Evolutionary conservation across 35 echinoderm and acorn worm genomes (phyloP), one percentile per base, ranked within the genome.

Genomic region (Eucidaris tribuloides): DNA sequence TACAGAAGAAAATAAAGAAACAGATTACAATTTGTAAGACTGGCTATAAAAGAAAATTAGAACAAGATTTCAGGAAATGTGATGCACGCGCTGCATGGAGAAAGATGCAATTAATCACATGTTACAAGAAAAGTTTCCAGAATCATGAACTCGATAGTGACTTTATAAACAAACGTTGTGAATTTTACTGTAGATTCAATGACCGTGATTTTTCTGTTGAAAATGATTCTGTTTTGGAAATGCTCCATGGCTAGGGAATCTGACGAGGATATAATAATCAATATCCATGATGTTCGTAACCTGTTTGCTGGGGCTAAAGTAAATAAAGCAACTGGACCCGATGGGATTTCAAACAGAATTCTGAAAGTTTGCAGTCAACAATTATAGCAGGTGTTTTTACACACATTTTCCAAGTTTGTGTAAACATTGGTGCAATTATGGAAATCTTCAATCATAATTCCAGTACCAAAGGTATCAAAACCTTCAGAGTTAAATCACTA

Each of bases 121-220:
- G 82, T 23, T 84, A 71, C 45, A 84, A 84, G 0, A 37, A 37
- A 29, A 57, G 62, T 23, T 40, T 15, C 39, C 45, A 39, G 14
- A 71, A 19, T 84, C 20, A 46, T 45, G 40, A 84, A 20, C 18
- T 37, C 11, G 36, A 48, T 84, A 42, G 45, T 20, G 49, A 84
- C 55, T 71, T 71, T 84, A 63, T 84, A 24, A 45, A 84, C 76
- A 40, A 84, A 33, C 45, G 72, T 46, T 78, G 62, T 84, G 62
- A 42, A 43, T 84, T 84, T 46, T 84, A 84, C 46, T 24, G 61
- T 35, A 62, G 82, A 46, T 84, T 84, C 49, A 44, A 84, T 46
- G 20, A n/a, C 46, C 59, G 46, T 46, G 62, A 49, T 74, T 84
- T 84, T 72, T 30, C 30, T 18, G 6, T 7, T 70, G 58, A 84